Conservation (phyloP, 1,140 invertebrate species). For the Cheumatopsyche charites region DNA sequence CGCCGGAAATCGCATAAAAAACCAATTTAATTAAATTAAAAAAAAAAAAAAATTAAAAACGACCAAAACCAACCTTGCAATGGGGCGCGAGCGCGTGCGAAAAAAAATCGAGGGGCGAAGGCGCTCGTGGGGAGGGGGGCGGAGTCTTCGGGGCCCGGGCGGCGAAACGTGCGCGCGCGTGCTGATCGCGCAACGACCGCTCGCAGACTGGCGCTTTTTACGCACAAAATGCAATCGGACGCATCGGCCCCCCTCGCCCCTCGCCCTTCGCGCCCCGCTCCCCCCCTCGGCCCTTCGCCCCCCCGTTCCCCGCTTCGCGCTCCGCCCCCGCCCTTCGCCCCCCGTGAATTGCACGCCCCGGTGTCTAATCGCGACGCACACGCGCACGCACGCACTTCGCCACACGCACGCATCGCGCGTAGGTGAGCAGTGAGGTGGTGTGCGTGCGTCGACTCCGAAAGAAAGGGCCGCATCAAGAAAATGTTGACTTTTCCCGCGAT, state of each 20-base stretch:
- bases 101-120: too few species aligned
- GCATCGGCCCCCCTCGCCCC: constrained; percentile 23
- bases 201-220: constrained; percentile 51
- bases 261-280: neutral
- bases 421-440: too few species aligned
- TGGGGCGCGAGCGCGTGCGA: too few species aligned
- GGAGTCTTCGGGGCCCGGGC: neutral
- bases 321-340: neutral
- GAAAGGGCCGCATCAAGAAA: too few species aligned
- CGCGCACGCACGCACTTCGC: constrained; percentile 17
- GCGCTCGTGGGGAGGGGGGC: too few species aligned
- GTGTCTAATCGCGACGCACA: constrained; percentile 8
- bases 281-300: constrained; percentile 6
- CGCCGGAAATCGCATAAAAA: too few species aligned
- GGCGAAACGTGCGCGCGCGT: constrained; percentile 45
- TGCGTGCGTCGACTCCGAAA: too few species aligned
- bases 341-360: constrained; percentile 5
- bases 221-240: constrained; percentile 47
- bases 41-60: too few species aligned
- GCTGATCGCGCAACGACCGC: constrained; percentile 51
- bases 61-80: too few species aligned
- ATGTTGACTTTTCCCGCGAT: too few species aligned
- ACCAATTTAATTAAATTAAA: too few species aligned
- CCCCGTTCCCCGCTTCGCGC: constrained; percentile 19
- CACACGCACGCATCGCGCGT: too few species aligned